A percentile compares a stretch with the other conserved stretches of the same genome.
Conservation (phyloP, 2,888 invertebrate genomes). For the Drosophila meridiana region DNA sequence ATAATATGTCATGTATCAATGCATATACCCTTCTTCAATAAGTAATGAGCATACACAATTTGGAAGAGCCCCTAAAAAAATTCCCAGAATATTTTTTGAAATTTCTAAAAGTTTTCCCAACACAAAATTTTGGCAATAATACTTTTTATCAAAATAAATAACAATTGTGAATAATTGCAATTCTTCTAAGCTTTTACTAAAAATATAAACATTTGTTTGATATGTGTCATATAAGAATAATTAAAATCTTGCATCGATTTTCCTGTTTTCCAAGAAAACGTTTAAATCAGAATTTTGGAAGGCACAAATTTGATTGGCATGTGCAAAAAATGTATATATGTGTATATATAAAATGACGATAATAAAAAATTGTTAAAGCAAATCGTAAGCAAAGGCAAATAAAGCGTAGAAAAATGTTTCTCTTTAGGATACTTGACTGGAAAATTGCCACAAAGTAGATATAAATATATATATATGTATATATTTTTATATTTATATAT, state of each 20-base stretch:
- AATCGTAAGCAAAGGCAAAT: slow-evolving; percentile 3
- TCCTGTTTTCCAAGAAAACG: neutral
- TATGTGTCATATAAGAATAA: neutral
- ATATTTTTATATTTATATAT: neutral
- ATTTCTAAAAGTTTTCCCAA: neutral
- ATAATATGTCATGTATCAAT: no score
- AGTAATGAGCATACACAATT: neutral
- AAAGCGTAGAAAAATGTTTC: slow-evolving; percentile 21
- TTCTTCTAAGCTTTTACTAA: neutral
- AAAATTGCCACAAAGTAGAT: slow-evolving; percentile 25
- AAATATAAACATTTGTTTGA: no score
- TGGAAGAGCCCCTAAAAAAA: neutral
- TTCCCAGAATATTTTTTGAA: neutral
- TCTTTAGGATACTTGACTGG: slow-evolving; percentile 42
- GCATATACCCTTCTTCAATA: neutral
- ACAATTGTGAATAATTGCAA: neutral
- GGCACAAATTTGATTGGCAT: slow-evolving; percentile 32
- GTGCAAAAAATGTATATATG: slow-evolving; percentile 2
- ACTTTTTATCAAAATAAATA: neutral
- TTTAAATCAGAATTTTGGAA: slow-evolving; percentile 7
- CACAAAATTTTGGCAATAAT: neutral
- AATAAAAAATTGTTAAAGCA: slow-evolving; percentile 11
- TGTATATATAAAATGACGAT: neutral
- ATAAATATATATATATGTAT: neutral
- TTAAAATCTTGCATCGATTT: neutral